Percentiles rank a stretch among this genome's conserved stretches.
Conservation (phyloP, 2,888 invertebrate genomes). For the Caenorhabditis afra region DNA sequence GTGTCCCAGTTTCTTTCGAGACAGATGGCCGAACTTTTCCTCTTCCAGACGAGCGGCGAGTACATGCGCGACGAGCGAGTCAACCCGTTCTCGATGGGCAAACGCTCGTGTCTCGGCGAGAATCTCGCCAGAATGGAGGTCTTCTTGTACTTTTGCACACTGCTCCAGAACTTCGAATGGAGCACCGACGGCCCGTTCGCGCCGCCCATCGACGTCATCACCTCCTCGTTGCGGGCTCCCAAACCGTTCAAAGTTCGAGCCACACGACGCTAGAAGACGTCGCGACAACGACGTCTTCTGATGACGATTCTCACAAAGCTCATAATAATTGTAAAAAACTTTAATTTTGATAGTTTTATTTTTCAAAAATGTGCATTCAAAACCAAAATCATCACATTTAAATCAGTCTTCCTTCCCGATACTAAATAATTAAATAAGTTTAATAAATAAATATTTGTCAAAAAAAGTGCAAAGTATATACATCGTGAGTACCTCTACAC, state of each 20-base stretch:
- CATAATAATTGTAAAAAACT: constrained; percentile 33
- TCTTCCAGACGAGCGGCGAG: constrained; percentile 51
- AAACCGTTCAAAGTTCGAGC: constrained; percentile 57
- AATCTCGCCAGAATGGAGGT: constrained; percentile 64
- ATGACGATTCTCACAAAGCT: constrained; percentile 7
- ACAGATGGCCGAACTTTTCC: background rate
- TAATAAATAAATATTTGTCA: constrained; percentile 14
- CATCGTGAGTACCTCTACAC: constrained; percentile 5
- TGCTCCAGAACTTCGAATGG: constrained; percentile 64
- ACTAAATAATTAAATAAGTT: no score
- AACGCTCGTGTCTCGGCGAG: constrained; percentile 62
- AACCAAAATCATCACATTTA: constrained; percentile 11
- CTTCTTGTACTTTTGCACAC: constrained; percentile 64
- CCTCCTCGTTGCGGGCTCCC: constrained; percentile 62
- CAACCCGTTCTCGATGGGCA: constrained; percentile 66
- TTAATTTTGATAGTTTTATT: no score
- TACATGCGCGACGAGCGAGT: constrained; percentile 61
- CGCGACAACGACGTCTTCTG: no score
- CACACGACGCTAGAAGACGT: constrained; percentile 16
- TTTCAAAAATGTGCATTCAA: constrained; percentile 2
- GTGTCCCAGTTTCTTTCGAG: no score
- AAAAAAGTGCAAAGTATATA: background rate
- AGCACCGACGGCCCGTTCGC: constrained; percentile 36
- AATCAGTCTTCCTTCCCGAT: no score
- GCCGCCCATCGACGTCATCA: constrained; percentile 60